These are phyloP conservation scores for Spodoptera frugiperda DNA, from an alignment of 1,140 invertebrate species.

Conservation along the genomic window DNA sequence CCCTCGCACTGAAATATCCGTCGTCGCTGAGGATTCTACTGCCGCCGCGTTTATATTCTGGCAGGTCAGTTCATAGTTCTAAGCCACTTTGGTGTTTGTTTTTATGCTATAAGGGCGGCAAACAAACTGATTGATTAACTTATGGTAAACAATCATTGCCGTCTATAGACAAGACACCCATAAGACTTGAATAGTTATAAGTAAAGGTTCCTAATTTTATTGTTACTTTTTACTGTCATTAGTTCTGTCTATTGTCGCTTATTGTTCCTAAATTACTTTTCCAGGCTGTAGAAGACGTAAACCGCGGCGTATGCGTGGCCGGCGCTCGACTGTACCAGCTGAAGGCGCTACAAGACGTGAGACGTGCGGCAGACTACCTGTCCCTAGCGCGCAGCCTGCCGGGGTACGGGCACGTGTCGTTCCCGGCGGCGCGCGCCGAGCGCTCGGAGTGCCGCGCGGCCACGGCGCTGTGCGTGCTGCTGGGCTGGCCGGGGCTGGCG, in stretches of 20 bases:
- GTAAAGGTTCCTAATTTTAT: too few relatives aligned
- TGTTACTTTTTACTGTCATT: too few relatives aligned
- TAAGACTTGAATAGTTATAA: too few relatives aligned
- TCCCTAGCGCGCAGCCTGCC: slow-evolving; percentile 94
- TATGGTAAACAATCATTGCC: too few relatives aligned
- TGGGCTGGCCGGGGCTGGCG: slow-evolving; percentile 87
- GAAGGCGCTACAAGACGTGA: slow-evolving; percentile 96
- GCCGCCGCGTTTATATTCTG: slow-evolving; percentile 92
- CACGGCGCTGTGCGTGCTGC: not conserved
- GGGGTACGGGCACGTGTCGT: slow-evolving; percentile 96
- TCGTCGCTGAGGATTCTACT: slow-evolving; percentile 76
- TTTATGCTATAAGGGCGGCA: too few relatives aligned
- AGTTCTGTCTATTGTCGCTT: too few relatives aligned
- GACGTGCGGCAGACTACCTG: slow-evolving; percentile 95
- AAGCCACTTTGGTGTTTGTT: too few relatives aligned
- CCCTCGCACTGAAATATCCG: slow-evolving; percentile 78
- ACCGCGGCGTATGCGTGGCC: slow-evolving; percentile 95
- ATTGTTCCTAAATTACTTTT: not conserved
- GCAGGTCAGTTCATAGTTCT: slow-evolving; percentile 59
- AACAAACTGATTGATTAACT: too few relatives aligned
- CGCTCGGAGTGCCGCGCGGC: slow-evolving; percentile 6
- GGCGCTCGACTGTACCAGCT: slow-evolving; percentile 97
- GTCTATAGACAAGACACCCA: too few relatives aligned
- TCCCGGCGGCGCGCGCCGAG: slow-evolving; percentile 91
- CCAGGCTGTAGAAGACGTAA: slow-evolving; percentile 97